These are phyloP conservation scores for Diphyllodes magnificus DNA, from an alignment of 2,113 vertebrate species.

Conservation along the genomic window DNA sequence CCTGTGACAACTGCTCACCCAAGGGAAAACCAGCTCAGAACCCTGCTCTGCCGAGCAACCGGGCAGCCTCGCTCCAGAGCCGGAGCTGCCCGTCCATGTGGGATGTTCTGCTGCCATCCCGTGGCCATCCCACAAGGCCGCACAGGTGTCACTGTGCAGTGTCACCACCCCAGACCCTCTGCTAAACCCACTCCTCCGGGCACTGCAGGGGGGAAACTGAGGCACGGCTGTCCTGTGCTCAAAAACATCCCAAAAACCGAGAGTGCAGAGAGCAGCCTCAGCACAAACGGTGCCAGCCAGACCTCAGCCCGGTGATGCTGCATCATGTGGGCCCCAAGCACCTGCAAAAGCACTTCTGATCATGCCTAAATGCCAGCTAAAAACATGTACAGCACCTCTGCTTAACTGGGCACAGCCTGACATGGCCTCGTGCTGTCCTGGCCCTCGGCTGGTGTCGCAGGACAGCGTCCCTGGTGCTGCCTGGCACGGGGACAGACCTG, in stretches of 20 bases:
- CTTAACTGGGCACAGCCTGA: background rate
- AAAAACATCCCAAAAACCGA: background rate
- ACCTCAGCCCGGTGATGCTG: background rate
- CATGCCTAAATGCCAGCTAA: background rate
- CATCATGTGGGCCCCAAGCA: rapidly evolving
- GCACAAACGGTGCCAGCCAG: background rate
- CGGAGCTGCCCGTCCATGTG: rapidly evolving
- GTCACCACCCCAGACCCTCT: background rate
- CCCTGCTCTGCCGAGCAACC: rapidly evolving
- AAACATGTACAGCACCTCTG: background rate
- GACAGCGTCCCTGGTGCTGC: background rate
- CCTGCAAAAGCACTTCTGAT: background rate
- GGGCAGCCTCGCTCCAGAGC: background rate
- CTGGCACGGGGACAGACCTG: background rate
- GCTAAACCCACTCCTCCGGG: background rate
- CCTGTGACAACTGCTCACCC: background rate
- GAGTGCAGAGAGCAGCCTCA: rapidly evolving
- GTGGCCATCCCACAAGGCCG: background rate
- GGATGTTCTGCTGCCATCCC: conserved; percentile 44
- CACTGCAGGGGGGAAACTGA: background rate
- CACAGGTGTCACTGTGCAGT: background rate
- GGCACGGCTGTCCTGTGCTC: background rate
- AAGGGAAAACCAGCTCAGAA: background rate
- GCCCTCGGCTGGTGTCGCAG: rapidly evolving
- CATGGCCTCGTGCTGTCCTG: background rate